These are phyloP conservation scores for Adelphocoris suturalis DNA, from an alignment of 2,888 invertebrate genomes.

Conservation along the genomic window DNA sequence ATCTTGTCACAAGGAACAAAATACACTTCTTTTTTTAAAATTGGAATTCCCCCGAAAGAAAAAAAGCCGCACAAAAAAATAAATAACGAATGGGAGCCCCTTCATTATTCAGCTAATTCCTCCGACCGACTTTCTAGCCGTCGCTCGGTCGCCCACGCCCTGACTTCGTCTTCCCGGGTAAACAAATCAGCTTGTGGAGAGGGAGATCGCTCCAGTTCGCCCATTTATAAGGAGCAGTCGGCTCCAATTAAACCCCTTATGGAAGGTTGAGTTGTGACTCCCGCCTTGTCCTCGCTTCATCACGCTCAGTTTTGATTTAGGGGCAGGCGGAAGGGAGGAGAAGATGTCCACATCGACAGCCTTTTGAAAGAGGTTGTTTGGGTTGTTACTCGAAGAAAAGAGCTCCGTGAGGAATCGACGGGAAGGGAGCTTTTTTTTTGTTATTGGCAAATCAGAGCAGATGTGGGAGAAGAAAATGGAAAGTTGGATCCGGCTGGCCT, in stretches of 20 bases:
- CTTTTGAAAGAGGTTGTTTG: not conserved
- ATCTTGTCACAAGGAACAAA: not conserved
- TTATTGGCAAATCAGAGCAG: not conserved
- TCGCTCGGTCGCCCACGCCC: slow-evolving; percentile 61
- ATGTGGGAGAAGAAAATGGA: not conserved
- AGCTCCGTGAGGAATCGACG: too few relatives aligned
- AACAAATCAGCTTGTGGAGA: slow-evolving; percentile 37
- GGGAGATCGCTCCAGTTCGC: slow-evolving; percentile 47
- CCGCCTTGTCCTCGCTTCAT: slow-evolving; percentile 48
- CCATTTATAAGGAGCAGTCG: slow-evolving; percentile 31
- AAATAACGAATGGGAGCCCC: not conserved
- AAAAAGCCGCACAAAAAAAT: not conserved
- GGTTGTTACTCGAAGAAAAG: not conserved
- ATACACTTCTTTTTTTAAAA: not conserved
- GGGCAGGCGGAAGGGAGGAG: not conserved
- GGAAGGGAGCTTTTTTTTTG: not conserved
- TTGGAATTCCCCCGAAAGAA: not conserved
- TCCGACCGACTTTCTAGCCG: slow-evolving; percentile 53
- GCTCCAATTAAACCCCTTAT: slow-evolving; percentile 58
- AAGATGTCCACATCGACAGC: slow-evolving; percentile 43
- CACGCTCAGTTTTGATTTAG: slow-evolving; percentile 58
- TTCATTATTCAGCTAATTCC: slow-evolving; percentile 59
- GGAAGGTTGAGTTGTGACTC: slow-evolving; percentile 59
- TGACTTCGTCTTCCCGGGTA: slow-evolving; percentile 49
- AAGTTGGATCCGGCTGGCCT: not conserved